Base-by-base conservation (phyloP, 2,113 vertebrate species). In the Charina bottae region DNA sequence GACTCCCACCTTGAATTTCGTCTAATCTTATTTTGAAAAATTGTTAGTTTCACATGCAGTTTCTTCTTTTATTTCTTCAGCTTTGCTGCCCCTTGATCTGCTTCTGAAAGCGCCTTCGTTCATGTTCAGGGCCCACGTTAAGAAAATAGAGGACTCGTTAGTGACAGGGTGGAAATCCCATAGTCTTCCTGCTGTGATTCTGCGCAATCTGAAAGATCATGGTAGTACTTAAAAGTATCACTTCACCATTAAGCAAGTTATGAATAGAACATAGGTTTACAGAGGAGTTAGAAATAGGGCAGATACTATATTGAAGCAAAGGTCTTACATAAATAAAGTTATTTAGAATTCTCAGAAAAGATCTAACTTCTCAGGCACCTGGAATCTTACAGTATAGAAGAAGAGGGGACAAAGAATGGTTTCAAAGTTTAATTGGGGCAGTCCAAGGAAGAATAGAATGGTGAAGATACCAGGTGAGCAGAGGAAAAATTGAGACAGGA, bases 1-100 rank as follows among this genome's bases (percentile, higher is more conserved):
- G 78, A n/a, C 15, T 55, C 68, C 91, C 89, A 89, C 72, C 23
- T 15, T 68, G 83, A 0, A 78, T 90, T 94, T 89, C n/a, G 37
- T 78, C 26, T 90, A 88, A 84, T 6, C 53, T 90, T 21, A 64
- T 78, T 78, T 83, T 19, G n/a, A 49, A 54, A 78, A 24, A 28
- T 42, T 84, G 83, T 90, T 26, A 93, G 55, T 94, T 93, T 91
- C 42, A 86, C 83, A 83, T 90, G 21, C 28, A 89, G 0, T 93
- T 10, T 95, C 86, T 95, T 92, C 90, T 96, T 97, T 96, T 95
- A 93, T 97, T 97, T 96, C 96, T 96, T 96, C 94, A 95, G 94
- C 93, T 96, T 93, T 95, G 93, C 94, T 95, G 85, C 92, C 95
- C 93, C 7, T 96, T 96, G 60, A 94, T 93, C 94, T 97, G 91